Evolutionary conservation across 2,888 invertebrate species (phyloP).

Genomic region (Agrochola circellaris): DNA sequence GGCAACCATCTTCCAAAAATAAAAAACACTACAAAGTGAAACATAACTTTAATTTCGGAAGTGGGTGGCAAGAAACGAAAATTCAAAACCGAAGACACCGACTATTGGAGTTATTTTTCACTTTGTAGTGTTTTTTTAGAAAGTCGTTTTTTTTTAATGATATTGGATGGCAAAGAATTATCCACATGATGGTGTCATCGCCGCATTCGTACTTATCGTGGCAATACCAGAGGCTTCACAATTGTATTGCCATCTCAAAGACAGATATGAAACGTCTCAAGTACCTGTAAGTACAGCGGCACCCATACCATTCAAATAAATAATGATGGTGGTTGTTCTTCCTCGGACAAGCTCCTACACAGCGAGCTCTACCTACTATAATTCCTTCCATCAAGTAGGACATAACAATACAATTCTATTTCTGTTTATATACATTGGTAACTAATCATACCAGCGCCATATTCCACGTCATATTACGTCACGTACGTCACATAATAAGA

Average conservation of each 20-base stretch:
- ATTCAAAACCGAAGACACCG: no score
- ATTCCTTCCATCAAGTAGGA: not conserved
- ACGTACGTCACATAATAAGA: constrained; percentile 15
- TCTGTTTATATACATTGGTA: not conserved
- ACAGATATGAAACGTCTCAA: not conserved
- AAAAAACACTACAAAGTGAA: no score
- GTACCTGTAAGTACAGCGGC: not conserved
- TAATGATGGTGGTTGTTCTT: not conserved
- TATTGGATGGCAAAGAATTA: not conserved
- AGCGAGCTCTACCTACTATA: not conserved
- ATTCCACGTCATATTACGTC: constrained; percentile 28
- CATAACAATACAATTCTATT: not conserved
- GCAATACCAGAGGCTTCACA: not conserved
- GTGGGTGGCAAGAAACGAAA: no score
- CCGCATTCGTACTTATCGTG: not conserved
- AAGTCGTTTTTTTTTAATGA: not conserved
- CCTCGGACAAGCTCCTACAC: not conserved
- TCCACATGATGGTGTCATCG: not conserved
- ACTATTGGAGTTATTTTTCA: no score
- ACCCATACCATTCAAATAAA: not conserved
- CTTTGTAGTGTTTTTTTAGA: no score
- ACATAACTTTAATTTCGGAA: no score
- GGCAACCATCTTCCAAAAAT: no score
- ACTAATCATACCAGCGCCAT: constrained; percentile 7
- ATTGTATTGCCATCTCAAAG: not conserved